Conservation (phyloP, 2,113 vertebrate species). For the Cololabis saira region DNA sequence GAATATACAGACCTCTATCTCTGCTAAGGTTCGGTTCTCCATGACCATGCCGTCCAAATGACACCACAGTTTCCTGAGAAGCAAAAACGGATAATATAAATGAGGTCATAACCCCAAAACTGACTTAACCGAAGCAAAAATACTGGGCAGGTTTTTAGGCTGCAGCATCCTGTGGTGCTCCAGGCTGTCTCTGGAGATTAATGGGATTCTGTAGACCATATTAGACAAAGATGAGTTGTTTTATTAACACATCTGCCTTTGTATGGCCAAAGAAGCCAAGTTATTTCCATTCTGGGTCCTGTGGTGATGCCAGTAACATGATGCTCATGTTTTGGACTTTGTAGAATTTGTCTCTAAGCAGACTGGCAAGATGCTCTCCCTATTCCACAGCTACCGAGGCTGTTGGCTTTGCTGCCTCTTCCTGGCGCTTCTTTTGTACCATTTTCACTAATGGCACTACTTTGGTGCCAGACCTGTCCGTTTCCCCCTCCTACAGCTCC, state of each 20-base stretch:
- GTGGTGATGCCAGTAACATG: neutral
- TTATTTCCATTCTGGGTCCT: conserved; percentile 3
- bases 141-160: no score
- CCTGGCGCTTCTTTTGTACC: neutral
- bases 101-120: no score
- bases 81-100: no score
- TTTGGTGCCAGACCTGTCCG: no score
- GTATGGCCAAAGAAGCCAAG: neutral
- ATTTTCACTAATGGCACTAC: no score
- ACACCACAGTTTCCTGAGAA: neutral
- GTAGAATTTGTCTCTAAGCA: neutral
- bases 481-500: no score
- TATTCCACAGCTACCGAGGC: neutral
- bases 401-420: neutral
- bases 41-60: neutral
- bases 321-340: neutral
- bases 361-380: neutral
- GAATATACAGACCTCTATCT: no score
- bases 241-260: conserved; percentile 2
- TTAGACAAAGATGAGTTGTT: neutral
- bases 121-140: no score
- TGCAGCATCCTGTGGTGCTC: no score
- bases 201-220: neutral
- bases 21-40: no score
- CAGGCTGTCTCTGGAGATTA: no score